These are phyloP conservation scores for Felis chaus DNA, from an alignment of 2,113 vertebrate species.

Conservation along the genomic window DNA sequence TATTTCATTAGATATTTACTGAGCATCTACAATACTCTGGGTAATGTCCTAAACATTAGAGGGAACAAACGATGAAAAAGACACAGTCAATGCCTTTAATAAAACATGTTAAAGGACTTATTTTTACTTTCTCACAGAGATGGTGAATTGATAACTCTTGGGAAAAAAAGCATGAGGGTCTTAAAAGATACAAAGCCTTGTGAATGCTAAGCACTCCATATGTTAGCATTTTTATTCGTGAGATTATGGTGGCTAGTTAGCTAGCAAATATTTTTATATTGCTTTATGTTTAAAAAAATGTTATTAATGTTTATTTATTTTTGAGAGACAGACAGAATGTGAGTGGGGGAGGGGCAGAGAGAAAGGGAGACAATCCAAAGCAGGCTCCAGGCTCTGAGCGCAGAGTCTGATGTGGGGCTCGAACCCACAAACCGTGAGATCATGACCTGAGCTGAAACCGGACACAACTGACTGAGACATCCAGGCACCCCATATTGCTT, in stretches of 20 bases:
- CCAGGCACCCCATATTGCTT: neutral
- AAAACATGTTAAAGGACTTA: neutral
- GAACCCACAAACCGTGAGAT: no score
- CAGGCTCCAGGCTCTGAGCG: no score
- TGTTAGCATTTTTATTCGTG: slow-evolving; percentile 14
- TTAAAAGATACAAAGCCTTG: neutral
- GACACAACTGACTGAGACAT: no score
- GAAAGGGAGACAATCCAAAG: no score
- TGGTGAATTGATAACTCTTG: neutral
- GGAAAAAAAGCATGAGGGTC: neutral
- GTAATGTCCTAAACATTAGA: neutral
- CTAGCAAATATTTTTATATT: neutral
- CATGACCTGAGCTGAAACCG: no score
- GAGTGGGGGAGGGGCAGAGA: no score
- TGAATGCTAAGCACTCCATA: neutral
- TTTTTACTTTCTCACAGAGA: slow-evolving; percentile 9
- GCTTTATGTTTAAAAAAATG: neutral
- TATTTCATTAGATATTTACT: neutral
- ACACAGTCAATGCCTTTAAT: neutral
- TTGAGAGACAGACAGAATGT: no score
- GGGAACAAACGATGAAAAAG: neutral
- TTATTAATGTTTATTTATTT: no score
- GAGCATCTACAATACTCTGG: neutral
- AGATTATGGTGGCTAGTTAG: neutral
- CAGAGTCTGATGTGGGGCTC: no score